Evolutionary conservation across 2,113 vertebrate genomes (phyloP).

Genomic region (Mellivora capensis): DNA sequence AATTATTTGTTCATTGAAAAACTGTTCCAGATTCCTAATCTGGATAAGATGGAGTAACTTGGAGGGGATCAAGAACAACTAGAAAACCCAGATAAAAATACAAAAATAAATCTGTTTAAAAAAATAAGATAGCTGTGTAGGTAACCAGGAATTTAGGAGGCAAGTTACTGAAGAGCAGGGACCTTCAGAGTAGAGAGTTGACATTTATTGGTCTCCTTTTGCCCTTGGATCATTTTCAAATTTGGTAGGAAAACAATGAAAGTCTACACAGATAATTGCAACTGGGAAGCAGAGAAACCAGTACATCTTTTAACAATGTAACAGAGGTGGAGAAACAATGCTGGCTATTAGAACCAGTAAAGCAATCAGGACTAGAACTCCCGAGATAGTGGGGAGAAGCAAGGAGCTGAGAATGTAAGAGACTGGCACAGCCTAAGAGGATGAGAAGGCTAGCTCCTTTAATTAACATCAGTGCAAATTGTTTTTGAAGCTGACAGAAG

Average conservation of each 20-base stretch:
- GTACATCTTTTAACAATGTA: background rate
- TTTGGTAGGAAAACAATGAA: background rate
- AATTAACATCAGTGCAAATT: background rate
- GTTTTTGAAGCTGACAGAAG: background rate
- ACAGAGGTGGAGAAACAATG: background rate
- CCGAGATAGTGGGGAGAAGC: background rate
- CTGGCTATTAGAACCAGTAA: background rate
- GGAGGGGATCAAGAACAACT: background rate
- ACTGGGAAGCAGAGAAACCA: background rate
- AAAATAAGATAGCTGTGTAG: background rate
- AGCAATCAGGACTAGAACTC: background rate
- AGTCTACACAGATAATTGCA: background rate
- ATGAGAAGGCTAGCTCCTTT: background rate
- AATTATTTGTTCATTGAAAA: background rate
- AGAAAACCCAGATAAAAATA: background rate
- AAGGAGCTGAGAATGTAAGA: background rate
- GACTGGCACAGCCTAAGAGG: background rate
- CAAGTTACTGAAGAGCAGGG: background rate
- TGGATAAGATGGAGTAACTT: background rate
- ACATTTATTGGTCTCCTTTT: background rate
- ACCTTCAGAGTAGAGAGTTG: background rate
- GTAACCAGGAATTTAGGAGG: background rate
- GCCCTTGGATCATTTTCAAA: background rate
- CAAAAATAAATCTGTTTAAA: background rate
- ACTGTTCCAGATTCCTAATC: background rate